Evolutionary conservation across 2,113 vertebrate genomes (phyloP).

Genomic region (Sisor rabdophorus): DNA sequence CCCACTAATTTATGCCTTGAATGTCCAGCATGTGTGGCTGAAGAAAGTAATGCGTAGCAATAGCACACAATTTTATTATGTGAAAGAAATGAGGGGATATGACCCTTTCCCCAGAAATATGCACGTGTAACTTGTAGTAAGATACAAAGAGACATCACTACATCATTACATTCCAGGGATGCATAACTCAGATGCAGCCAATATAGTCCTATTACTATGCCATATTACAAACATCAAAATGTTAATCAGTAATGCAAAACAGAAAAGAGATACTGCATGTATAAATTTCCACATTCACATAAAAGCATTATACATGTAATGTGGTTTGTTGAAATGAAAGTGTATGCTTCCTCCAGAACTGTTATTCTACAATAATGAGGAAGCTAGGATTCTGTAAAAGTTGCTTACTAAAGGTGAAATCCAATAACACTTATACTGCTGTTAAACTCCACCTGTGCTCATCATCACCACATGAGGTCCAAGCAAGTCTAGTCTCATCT

Average conservation of each 20-base stretch:
- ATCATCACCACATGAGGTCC: constrained; percentile 49
- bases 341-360: neutral
- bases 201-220: neutral
- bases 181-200: neutral
- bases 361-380: constrained; percentile 11
- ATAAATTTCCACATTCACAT: neutral
- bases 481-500: constrained; percentile 15
- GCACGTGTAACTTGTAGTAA: neutral
- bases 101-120: neutral
- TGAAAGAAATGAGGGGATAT: neutral
- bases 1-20: no score
- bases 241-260: neutral
- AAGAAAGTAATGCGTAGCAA: neutral
- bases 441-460: constrained; percentile 60
- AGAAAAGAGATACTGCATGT: neutral
- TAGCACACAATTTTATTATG: neutral
- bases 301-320: neutral
- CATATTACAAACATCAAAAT: neutral
- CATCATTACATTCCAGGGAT: neutral
- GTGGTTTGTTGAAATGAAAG: neutral
- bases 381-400: constrained; percentile 48
- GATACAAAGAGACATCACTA: neutral
- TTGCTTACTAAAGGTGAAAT: constrained; percentile 58
- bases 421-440: constrained; percentile 61
- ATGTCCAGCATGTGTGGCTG: no score